phyloP scores from a whole-genome alignment of 1,140 invertebrate species.

The Drosophila simulans region DNA sequence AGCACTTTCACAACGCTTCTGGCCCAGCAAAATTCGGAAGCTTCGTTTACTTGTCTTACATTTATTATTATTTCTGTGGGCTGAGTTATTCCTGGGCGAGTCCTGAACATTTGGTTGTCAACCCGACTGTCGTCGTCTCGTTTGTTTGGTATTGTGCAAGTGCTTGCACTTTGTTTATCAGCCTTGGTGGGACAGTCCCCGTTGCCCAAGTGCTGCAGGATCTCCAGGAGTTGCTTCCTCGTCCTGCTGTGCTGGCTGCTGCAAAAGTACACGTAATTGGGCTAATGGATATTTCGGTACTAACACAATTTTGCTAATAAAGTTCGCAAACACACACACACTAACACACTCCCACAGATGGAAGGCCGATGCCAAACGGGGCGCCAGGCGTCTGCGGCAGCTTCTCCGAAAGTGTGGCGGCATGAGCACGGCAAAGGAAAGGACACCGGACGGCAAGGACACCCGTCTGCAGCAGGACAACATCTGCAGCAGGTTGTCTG shows the following conservation, averaged over 20 bases:
- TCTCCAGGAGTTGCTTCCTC: slow-evolving; percentile 15
- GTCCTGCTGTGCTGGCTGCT: slow-evolving; percentile 31
- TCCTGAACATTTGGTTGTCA: slow-evolving; percentile 31
- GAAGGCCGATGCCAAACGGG: no score
- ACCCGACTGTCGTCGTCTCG: slow-evolving; percentile 53
- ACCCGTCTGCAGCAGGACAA: slow-evolving; percentile 13
- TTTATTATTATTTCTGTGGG: slow-evolving; percentile 29
- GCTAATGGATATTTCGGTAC: slow-evolving; percentile 82
- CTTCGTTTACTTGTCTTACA: slow-evolving; percentile 34
- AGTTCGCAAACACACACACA: slow-evolving; percentile 78
- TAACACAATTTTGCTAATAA: slow-evolving; percentile 83
- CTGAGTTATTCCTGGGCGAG: slow-evolving; percentile 35
- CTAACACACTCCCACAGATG: slow-evolving; percentile 28
- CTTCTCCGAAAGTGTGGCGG: slow-evolving; percentile 43
- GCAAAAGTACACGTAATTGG: slow-evolving; percentile 82
- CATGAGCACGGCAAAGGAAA: slow-evolving; percentile 38
- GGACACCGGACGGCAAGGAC: slow-evolving; percentile 17
- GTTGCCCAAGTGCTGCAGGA: slow-evolving; percentile 23
- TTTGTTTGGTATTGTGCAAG: slow-evolving; percentile 62
- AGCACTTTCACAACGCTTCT: slow-evolving; percentile 7
- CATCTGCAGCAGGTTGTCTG: slow-evolving; percentile 59
- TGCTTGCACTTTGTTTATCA: slow-evolving; percentile 69
- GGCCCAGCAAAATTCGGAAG: slow-evolving; percentile 7
- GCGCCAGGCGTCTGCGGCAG: slow-evolving; percentile 10
- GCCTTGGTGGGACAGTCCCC: slow-evolving; percentile 27